Percentiles rank a stretch among this genome's conserved stretches.
These are phyloP conservation scores for Malurus leucopterus DNA, from an alignment of 2,797 vertebrate genomes.

Conservation along the genomic window DNA sequence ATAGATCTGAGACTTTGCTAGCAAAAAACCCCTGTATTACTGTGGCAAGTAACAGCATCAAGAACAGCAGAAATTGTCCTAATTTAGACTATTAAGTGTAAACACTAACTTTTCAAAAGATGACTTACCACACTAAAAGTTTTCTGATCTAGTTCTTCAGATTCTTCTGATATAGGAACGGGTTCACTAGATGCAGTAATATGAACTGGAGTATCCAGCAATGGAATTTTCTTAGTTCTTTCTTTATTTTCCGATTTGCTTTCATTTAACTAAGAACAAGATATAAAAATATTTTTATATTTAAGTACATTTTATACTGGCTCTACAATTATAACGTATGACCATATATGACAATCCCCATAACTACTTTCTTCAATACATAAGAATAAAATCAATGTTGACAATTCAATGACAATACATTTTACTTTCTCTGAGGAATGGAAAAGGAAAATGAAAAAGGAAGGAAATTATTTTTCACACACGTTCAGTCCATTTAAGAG, in stretches of 20 bases:
- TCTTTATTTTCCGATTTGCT: slow-evolving; percentile 84
- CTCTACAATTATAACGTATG: not conserved
- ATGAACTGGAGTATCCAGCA: slow-evolving; percentile 82
- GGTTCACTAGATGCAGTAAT: slow-evolving; percentile 87
- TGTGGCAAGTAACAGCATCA: not conserved
- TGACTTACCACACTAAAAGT: slow-evolving; percentile 94
- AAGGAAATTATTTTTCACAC: not conserved
- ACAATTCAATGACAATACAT: not conserved
- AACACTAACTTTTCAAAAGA: not conserved
- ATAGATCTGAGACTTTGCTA: not conserved
- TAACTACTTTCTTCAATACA: not conserved
- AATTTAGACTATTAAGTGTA: not conserved
- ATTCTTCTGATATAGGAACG: slow-evolving; percentile 86
- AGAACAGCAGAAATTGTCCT: not conserved
- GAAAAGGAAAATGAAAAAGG: not conserved
- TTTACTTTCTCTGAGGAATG: not conserved
- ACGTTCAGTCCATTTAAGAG: not conserved
- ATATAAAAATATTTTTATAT: not conserved
- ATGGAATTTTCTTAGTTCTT: slow-evolving; percentile 78
- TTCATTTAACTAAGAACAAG: slow-evolving; percentile 75
- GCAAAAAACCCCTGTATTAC: not conserved
- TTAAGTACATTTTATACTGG: not conserved
- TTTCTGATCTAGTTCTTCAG: slow-evolving; percentile 96
- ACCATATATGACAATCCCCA: not conserved
- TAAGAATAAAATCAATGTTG: not conserved